Conservation (phyloP, 2,797 vertebrate species). For the Danio albolineatus region DNA sequence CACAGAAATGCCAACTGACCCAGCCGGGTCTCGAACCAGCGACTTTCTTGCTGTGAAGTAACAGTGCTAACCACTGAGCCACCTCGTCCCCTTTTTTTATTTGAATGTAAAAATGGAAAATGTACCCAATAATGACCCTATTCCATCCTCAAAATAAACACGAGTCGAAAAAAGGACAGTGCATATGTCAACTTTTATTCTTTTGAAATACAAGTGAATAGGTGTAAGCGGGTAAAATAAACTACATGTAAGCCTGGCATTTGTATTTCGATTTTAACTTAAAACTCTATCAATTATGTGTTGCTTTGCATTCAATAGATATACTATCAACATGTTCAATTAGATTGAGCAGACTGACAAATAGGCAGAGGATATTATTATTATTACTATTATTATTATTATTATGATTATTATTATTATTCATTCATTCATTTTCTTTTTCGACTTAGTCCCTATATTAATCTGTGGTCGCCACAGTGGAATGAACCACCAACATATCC, state of each 20-base stretch:
- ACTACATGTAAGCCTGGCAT: neutral
- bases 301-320: neutral
- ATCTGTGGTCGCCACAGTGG: no score
- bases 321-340: neutral
- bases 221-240: constrained; percentile 1
- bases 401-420: no score
- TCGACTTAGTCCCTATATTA: no score
- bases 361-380: neutral
- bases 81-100: no score
- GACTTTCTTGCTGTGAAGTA: no score
- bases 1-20: no score
- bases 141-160: neutral
- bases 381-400: no score
- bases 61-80: no score
- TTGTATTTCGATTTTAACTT: neutral
- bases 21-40: no score
- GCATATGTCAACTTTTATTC: constrained; percentile 22
- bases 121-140: neutral
- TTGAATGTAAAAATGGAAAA: neutral
- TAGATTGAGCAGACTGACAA: neutral
- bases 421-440: no score
- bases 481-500: no score
- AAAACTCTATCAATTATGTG: neutral
- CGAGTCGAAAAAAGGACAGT: neutral
- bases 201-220: neutral